Base-by-base conservation (phyloP, 2,888 invertebrate species). In the Biston stratarius region DNA sequence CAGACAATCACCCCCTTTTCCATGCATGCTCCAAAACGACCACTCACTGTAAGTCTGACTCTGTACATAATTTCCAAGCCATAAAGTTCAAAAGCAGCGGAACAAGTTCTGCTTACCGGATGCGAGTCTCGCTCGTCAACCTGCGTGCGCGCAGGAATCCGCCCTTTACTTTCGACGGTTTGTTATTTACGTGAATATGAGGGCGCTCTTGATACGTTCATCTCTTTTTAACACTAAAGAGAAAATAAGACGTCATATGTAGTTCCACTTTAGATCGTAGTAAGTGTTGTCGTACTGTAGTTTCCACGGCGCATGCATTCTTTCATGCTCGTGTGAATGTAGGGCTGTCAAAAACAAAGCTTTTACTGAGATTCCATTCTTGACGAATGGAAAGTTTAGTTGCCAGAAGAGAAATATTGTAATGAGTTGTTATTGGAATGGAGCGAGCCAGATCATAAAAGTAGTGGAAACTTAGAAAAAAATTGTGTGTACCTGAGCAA, bases 131-230 rank as follows among this genome's bases (percentile, higher is more conserved):
- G 74, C 77, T 77, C 78, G 75, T 78, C 78, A 79, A 78, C 78
- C 73, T 81, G 81, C 83, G 83, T 77, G 73, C 58, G 81, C 86
- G 83, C 82, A 81, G 81, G 86, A 83, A 86, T 86, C 83, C 82
- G 83, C 83, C 82, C 83, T 84, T 79, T 80, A 74, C 81, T 82
- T 81, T 80, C 78, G 68, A 74, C 64, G 64, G 6, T 38, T 38
- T 38, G 38, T 38, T 8, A 38, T 38, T 6, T 38, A 38, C 38
- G 38, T 38, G 38, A 38, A 38, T 38, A 6, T 38, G 38, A 38
- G 38, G 38, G 38, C 38, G 38, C 6, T 38, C 3, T 6, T 38
- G 9, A 38, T 38, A 38, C 38, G 6, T 38, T 0, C 9, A 1
- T 38, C 38, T 9, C 38, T 38, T 38, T 38, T 38, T 38, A 8